Evolutionary conservation across 1,140 invertebrate genomes (phyloP).

Genomic region (Theocolax elegans): DNA sequence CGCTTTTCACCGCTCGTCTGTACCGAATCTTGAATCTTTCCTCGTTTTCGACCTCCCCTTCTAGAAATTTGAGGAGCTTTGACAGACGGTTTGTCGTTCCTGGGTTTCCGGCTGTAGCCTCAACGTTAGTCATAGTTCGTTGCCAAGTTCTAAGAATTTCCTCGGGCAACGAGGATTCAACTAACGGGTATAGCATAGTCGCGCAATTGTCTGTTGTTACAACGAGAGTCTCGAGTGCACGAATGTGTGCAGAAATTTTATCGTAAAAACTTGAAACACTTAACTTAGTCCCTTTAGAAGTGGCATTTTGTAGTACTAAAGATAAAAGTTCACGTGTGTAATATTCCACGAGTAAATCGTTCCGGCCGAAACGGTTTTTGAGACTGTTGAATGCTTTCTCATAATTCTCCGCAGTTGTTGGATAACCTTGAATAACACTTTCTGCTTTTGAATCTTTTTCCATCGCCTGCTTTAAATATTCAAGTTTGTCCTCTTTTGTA

Average conservation of each 20-base stretch:
- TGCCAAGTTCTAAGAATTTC: conserved; percentile 50
- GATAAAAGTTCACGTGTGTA: conserved; percentile 49
- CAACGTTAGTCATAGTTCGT: conserved; percentile 38
- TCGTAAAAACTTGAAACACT: conserved; percentile 47
- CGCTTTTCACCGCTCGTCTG: conserved; percentile 46
- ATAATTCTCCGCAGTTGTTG: conserved; percentile 25
- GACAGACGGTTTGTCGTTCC: conserved; percentile 24
- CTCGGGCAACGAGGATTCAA: conserved; percentile 53
- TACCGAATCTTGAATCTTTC: conserved; percentile 49
- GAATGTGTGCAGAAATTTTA: conserved; percentile 50
- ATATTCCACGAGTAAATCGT: conserved; percentile 48
- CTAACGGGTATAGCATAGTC: too few relatives aligned
- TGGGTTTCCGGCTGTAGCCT: background rate
- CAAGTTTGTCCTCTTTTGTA: conserved; percentile 48
- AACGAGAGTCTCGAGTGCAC: conserved; percentile 48
- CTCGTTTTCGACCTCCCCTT: conserved; percentile 47
- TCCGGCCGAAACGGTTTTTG: conserved; percentile 43
- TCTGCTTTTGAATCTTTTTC: too few relatives aligned
- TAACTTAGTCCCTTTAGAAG: background rate
- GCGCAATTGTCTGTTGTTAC: conserved; percentile 48
- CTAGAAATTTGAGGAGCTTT: conserved; percentile 49
- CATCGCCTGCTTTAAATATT: conserved; percentile 50
- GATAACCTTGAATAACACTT: conserved; percentile 42
- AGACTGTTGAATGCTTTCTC: conserved; percentile 33
- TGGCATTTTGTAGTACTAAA: conserved; percentile 43